Conservation (phyloP, 2,888 invertebrate genomes). For the Ichneumon xanthorius region DNA sequence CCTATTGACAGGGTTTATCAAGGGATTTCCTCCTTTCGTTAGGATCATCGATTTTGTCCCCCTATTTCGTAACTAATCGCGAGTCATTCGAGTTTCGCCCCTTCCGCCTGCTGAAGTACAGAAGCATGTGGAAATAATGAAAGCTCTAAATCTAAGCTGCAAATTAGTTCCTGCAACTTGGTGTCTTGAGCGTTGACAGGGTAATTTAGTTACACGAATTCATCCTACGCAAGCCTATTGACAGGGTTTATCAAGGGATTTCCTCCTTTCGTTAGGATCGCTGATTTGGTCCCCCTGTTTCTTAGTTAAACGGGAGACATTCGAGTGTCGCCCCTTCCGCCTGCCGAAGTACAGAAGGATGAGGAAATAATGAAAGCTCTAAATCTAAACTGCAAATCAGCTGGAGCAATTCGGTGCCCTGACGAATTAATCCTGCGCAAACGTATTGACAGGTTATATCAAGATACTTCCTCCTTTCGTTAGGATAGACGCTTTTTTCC, state of each 20-base stretch:
- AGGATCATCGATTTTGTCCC: neutral
- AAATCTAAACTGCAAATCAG: neutral
- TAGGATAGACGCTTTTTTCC: neutral
- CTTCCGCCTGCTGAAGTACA: neutral
- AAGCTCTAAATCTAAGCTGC: neutral
- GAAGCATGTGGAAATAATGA: conserved; percentile 20
- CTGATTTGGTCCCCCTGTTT: neutral
- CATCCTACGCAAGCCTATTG: neutral
- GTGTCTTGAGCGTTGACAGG: no score
- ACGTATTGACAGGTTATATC: neutral
- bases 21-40: neutral
- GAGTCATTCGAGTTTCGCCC: conserved; percentile 14
- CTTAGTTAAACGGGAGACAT: conserved; percentile 12
- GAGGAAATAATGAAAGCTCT: conserved; percentile 11
- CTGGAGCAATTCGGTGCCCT: neutral
- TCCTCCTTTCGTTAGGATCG: neutral
- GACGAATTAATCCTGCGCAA: neutral
- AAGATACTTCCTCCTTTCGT: neutral
- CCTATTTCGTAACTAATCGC: conserved; percentile 3
- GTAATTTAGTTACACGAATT: no score
- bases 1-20: neutral
- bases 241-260: neutral
- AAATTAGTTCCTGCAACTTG: neutral
- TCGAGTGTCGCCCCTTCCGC: conserved; percentile 8
- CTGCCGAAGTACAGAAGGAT: neutral